These are phyloP conservation scores for Drosophila leonis DNA, from an alignment of 2,888 invertebrate species.

Conservation along the genomic window DNA sequence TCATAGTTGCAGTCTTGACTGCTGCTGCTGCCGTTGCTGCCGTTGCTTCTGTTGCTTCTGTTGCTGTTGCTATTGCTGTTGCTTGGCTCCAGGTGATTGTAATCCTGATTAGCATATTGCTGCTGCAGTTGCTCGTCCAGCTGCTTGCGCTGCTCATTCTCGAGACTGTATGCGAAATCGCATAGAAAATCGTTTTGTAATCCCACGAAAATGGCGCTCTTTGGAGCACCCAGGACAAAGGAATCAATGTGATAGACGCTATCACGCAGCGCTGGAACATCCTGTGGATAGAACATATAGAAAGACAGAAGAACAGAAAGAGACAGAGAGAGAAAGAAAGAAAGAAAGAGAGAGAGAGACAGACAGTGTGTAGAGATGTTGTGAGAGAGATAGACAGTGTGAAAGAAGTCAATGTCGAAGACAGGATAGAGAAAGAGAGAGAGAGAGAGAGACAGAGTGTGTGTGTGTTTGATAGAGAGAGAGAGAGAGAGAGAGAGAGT, in stretches of 20 bases:
- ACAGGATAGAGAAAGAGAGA: not conserved
- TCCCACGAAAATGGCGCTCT: conserved; percentile 84
- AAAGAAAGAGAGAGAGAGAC: conserved; percentile 38
- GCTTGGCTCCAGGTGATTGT: conserved; percentile 8
- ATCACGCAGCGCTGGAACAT: conserved; percentile 79
- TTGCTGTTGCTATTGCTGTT: conserved; percentile 1
- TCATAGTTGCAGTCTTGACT: conserved; percentile 17
- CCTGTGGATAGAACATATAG: conserved; percentile 82
- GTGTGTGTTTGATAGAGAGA: not conserved
- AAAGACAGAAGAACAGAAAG: conserved; percentile 66
- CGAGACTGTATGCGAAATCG: conserved; percentile 71
- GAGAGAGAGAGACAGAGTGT: conserved; percentile 1
- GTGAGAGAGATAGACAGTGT: conserved; percentile 17
- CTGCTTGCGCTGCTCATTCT: conserved; percentile 35
- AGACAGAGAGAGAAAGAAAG: conserved; percentile 59
- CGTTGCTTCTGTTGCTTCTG: conserved; percentile 2
- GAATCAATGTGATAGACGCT: conserved; percentile 84
- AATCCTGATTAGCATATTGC: conserved; percentile 7
- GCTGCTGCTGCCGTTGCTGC: conserved; percentile 22
- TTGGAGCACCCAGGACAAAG: conserved; percentile 83
- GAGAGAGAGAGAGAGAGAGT: not conserved
- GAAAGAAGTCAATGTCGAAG: conserved; percentile 2
- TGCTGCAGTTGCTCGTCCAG: conserved; percentile 10
- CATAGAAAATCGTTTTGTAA: conserved; percentile 83
- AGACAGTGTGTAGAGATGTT: conserved; percentile 23